These are phyloP conservation scores for Cremastinae sp. DNA, from an alignment of 2,888 invertebrate species.

Conservation along the genomic window DNA sequence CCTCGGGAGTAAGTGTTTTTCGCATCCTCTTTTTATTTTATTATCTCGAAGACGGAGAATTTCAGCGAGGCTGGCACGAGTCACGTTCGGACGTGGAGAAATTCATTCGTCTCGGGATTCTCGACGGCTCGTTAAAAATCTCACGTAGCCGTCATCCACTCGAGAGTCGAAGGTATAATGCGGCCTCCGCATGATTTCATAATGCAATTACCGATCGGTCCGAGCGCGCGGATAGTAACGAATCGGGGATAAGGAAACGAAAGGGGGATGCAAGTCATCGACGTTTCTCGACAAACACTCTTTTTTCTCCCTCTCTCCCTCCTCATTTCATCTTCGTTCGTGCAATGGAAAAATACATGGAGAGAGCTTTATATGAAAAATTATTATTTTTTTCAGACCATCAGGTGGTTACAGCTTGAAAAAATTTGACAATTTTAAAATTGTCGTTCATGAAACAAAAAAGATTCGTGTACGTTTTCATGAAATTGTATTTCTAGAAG, in stretches of 20 bases:
- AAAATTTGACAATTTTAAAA: too few relatives aligned
- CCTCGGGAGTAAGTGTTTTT: not conserved
- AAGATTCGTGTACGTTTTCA: too few relatives aligned
- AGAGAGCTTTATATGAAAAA: too few relatives aligned
- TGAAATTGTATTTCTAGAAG: too few relatives aligned
- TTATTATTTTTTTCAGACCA: too few relatives aligned
- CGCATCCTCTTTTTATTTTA: constrained; percentile 40
- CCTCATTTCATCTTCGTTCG: constrained; percentile 38
- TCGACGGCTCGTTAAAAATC: constrained; percentile 60
- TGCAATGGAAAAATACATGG: constrained; percentile 49
- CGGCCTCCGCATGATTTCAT: constrained; percentile 52
- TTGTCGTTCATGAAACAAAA: too few relatives aligned
- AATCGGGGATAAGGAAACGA: not conserved
- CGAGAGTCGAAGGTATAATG: constrained; percentile 42
- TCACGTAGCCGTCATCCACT: constrained; percentile 47
- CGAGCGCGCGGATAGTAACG: constrained; percentile 3
- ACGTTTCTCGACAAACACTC: constrained; percentile 37
- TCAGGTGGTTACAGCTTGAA: too few relatives aligned
- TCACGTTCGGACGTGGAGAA: constrained; percentile 45
- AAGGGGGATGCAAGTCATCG: constrained; percentile 54
- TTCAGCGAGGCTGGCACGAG: constrained; percentile 19
- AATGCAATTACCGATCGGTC: constrained; percentile 61
- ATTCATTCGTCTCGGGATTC: constrained; percentile 59
- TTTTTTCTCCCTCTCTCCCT: constrained; percentile 2
- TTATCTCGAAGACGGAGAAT: constrained; percentile 14